phyloP scores from a whole-genome alignment of 2,113 vertebrate genomes.

The Chaenocephalus aceratus region DNA sequence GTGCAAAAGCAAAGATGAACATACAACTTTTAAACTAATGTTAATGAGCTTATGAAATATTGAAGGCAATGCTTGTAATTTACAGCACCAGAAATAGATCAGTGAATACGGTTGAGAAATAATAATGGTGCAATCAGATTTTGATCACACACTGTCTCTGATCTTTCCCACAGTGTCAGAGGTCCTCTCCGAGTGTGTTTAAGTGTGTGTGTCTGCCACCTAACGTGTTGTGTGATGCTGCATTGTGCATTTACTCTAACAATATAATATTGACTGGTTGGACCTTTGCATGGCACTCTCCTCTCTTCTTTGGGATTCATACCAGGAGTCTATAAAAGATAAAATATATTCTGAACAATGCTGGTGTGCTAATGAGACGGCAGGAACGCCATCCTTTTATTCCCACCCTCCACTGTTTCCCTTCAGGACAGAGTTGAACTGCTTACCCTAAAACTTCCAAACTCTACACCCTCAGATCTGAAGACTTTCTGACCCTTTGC shows the following conservation, averaged over 20 bases:
- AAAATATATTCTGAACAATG: background rate
- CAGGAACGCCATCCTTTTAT: background rate
- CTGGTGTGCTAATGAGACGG: background rate
- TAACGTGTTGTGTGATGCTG: background rate
- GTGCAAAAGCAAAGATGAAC: slow-evolving; percentile 22
- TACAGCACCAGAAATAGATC: background rate
- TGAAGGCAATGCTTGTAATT: slow-evolving; percentile 29
- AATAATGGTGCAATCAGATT: background rate
- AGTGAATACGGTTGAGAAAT: slow-evolving; percentile 18
- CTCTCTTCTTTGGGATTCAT: slow-evolving; percentile 3
- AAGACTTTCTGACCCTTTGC: slow-evolving; percentile 16
- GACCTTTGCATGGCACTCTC: background rate
- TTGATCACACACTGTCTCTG: background rate
- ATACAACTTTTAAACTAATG: slow-evolving; percentile 34
- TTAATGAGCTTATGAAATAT: slow-evolving; percentile 45
- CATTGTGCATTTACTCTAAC: background rate
- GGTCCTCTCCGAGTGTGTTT: background rate
- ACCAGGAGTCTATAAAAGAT: background rate
- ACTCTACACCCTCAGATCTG: slow-evolving; percentile 12
- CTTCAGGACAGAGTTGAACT: slow-evolving; percentile 6
- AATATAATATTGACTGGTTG: background rate
- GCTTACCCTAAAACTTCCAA: background rate
- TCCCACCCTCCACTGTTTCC: slow-evolving; percentile 2
- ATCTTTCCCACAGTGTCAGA: background rate
- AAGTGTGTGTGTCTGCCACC: background rate